A percentile compares a stretch with the other conserved stretches of the same genome.
phyloP scores from a whole-genome alignment of 2,888 invertebrate species.

The Mermis nigrescens region DNA sequence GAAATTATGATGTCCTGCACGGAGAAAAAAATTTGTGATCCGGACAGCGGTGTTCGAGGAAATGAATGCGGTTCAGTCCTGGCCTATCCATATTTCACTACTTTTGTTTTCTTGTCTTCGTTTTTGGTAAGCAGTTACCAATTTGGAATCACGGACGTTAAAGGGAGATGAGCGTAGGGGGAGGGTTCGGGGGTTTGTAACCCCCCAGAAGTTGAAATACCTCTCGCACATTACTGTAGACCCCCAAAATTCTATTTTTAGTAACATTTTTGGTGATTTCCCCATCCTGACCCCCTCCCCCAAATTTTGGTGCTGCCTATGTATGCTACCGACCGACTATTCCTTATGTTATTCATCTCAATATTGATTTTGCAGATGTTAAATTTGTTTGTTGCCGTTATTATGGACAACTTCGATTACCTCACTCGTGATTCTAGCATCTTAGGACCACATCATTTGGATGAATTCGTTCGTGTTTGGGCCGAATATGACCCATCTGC shows the following conservation, averaged over 20 bases:
- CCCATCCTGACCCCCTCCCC: not conserved
- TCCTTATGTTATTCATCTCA: too few species aligned
- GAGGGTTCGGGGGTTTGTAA: too few species aligned
- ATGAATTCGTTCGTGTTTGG: constrained; percentile 99
- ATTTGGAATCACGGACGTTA: too few species aligned
- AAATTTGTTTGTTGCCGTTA: constrained; percentile 98
- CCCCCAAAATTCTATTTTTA: too few species aligned
- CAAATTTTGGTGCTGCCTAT: too few species aligned
- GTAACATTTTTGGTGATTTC: not conserved
- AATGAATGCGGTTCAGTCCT: constrained; percentile 72
- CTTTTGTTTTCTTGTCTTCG: constrained; percentile 98
- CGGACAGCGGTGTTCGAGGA: constrained; percentile 47
- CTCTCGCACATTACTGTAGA: too few species aligned
- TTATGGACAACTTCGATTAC: constrained; percentile 99
- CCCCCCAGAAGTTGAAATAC: too few species aligned
- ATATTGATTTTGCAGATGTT: constrained; percentile 52
- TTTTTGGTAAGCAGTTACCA: constrained; percentile 73
- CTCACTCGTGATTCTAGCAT: constrained; percentile 97
- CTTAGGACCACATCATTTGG: constrained; percentile 97
- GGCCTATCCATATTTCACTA: constrained; percentile 92
- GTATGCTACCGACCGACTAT: too few species aligned
- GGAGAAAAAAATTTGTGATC: constrained; percentile 68
- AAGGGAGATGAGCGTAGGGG: too few species aligned
- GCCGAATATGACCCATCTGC: constrained; percentile 99
- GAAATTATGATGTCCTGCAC: constrained; percentile 96